phyloP scores from a whole-genome alignment of 2,797 vertebrate genomes.

The Enteromius argenteus region DNA sequence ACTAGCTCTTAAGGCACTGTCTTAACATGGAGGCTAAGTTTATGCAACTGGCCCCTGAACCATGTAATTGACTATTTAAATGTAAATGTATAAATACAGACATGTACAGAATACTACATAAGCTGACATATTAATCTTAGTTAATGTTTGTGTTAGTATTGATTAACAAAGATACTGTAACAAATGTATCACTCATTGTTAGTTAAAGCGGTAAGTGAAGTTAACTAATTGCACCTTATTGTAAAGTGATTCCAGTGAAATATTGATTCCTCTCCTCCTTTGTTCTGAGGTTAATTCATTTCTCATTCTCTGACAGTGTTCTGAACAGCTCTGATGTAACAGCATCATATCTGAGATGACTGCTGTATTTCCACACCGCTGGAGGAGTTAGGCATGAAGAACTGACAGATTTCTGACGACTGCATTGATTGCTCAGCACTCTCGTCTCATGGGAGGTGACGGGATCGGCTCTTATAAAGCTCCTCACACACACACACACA shows the following conservation, averaged over 20 bases:
- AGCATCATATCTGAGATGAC: background rate
- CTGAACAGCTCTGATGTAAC: background rate
- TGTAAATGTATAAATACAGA: background rate
- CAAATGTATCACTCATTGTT: background rate
- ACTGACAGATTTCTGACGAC: background rate
- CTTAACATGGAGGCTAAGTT: too few species aligned
- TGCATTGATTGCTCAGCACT: background rate
- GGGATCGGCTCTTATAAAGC: slow-evolving; percentile 1
- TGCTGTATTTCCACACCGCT: background rate
- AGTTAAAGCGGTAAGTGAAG: background rate
- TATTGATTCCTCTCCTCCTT: background rate
- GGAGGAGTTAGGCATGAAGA: background rate
- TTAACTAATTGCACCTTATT: background rate
- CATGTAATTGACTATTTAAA: background rate
- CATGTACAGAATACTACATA: too few species aligned
- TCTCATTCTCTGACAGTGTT: background rate
- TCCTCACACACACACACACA: background rate
- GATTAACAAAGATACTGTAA: background rate
- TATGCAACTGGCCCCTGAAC: too few species aligned
- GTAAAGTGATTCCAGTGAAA: background rate
- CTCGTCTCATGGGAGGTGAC: background rate
- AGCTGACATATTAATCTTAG: background rate
- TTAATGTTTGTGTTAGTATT: background rate
- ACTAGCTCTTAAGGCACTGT: too few species aligned
- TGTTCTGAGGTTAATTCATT: background rate